Evolutionary conservation across 2,113 vertebrate genomes (phyloP).

Genomic region (Oenanthe oenanthe): DNA sequence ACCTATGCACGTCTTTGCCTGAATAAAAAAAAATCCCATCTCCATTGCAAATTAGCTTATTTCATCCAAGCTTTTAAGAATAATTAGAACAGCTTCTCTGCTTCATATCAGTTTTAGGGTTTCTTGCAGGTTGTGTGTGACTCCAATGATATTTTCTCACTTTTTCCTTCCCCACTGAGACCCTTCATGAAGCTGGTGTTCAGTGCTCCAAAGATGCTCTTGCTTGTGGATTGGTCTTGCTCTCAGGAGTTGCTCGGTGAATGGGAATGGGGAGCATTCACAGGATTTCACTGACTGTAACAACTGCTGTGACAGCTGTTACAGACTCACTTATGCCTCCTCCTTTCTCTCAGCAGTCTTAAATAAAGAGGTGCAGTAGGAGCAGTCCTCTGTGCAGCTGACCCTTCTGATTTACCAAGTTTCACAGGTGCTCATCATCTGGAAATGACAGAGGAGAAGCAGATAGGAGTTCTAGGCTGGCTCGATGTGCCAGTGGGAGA

Average conservation of each 20-base stretch:
- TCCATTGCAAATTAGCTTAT: not conserved
- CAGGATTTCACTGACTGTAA: not conserved
- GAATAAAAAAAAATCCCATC: not conserved
- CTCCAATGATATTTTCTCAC: not conserved
- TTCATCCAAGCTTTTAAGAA: not conserved
- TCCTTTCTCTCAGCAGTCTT: slow-evolving; percentile 1
- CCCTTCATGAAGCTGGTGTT: not conserved
- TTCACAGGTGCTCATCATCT: slow-evolving; percentile 5
- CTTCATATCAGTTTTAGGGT: accelerated
- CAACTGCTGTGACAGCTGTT: slow-evolving; percentile 8
- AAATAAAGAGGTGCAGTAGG: not conserved
- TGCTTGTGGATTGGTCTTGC: not conserved
- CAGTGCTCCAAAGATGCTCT: not conserved
- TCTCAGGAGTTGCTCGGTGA: not conserved
- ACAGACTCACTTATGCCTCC: not conserved
- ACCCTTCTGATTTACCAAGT: not conserved
- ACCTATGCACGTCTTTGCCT: not conserved
- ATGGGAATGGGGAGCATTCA: not conserved
- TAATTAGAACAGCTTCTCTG: not conserved
- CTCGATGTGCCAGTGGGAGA: not conserved
- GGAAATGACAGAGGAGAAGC: not conserved
- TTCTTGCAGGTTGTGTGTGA: not conserved
- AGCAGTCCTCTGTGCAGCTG: not conserved
- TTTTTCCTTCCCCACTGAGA: not conserved
- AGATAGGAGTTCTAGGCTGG: not conserved